These are phyloP conservation scores for Urechis unicinctus DNA, from an alignment of 2,888 invertebrate genomes.

Conservation along the genomic window DNA sequence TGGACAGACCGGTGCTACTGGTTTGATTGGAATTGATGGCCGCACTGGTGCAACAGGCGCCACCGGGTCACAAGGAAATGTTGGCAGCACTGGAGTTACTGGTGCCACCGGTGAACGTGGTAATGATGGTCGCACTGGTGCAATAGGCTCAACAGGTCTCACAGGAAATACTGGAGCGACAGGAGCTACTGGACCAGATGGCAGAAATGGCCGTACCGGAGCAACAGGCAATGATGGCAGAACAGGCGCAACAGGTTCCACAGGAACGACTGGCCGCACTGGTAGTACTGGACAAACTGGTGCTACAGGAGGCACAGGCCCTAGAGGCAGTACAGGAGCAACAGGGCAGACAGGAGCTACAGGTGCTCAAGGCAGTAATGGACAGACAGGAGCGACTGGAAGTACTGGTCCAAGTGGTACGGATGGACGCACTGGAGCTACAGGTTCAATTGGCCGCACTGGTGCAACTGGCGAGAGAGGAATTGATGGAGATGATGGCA, in stretches of 20 bases:
- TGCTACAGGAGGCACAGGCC: constrained; percentile 1
- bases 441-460: constrained; percentile 5
- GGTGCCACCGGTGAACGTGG: constrained; percentile 6
- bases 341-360: constrained; percentile 7
- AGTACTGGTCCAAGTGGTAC: constrained; percentile 8
- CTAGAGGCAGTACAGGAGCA: constrained; percentile 7
- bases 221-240: constrained; percentile 1
- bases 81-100: constrained; percentile 1
- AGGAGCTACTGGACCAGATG: constrained; percentile 5
- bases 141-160: not conserved
- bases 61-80: not conserved
- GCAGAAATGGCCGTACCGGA: constrained; percentile 3
- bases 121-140: constrained; percentile 2
- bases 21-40: not conserved
- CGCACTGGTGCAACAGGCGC: not conserved
- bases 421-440: constrained; percentile 11
- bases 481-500: constrained; percentile 9
- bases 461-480: constrained; percentile 16
- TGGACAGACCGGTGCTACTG: not conserved
- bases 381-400: constrained; percentile 8
- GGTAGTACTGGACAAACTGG: constrained; percentile 5
- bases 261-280: constrained; percentile 3
- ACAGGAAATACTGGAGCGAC: not conserved
- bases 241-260: constrained; percentile 5
- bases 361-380: constrained; percentile 11